Percentiles rank a stretch among this genome's conserved stretches.
Conservation (phyloP, 2,113 vertebrate species). For the Platichthys flesus region DNA sequence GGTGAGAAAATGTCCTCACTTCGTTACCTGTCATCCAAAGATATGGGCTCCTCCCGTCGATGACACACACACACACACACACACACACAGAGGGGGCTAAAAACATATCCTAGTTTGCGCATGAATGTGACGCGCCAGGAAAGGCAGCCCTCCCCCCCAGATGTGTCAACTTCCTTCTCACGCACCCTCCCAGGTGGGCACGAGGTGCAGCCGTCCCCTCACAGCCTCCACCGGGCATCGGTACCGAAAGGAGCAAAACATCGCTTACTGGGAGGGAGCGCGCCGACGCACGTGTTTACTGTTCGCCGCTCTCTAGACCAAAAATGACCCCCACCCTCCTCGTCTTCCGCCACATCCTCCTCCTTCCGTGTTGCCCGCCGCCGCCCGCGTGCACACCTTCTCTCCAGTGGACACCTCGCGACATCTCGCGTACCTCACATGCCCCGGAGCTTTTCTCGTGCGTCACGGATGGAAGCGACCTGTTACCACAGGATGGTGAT, state of each 20-base stretch:
- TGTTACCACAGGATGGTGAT: neutral
- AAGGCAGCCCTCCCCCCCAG: neutral
- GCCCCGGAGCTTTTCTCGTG: constrained; percentile 19
- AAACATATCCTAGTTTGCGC: neutral
- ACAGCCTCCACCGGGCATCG: constrained; percentile 15
- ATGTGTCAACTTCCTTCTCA: neutral
- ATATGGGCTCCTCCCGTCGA: neutral
- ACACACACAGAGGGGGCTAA: neutral
- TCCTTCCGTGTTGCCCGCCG: neutral
- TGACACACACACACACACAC: neutral
- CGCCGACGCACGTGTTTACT: neutral
- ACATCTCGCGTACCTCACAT: constrained; percentile 11
- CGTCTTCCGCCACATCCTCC: neutral
- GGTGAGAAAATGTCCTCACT: too few species aligned
- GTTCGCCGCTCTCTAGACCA: neutral
- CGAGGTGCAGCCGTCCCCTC: neutral
- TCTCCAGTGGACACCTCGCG: constrained; percentile 1
- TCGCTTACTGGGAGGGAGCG: too few species aligned
- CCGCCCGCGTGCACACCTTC: neutral
- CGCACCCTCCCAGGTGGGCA: constrained; percentile 3
- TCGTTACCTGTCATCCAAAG: too few species aligned
- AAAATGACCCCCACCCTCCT: neutral
- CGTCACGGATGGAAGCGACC: constrained; percentile 2
- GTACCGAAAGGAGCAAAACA: neutral
- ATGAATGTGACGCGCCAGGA: constrained; percentile 30